Conservation (phyloP, 2,888 invertebrate species). For the Himalopsyche japonica region DNA sequence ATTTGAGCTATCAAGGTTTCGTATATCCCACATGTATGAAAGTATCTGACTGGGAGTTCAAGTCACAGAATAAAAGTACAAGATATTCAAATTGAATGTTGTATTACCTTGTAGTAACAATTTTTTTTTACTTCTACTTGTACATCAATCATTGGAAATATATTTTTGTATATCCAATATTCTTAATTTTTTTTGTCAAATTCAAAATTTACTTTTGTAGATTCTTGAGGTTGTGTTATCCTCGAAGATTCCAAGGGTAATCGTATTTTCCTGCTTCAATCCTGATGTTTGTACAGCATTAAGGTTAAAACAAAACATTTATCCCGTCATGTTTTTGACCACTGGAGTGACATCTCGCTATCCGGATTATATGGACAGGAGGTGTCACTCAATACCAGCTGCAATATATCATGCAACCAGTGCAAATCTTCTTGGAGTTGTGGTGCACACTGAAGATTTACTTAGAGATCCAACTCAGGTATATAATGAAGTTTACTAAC, state of each 20-base stretch:
- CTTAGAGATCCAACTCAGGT: slow-evolving; percentile 81
- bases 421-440: slow-evolving; percentile 84
- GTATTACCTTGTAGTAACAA: too few relatives aligned
- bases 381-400: slow-evolving; percentile 78
- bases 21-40: too few relatives aligned
- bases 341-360: slow-evolving; percentile 62
- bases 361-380: slow-evolving; percentile 79
- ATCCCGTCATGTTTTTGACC: slow-evolving; percentile 94
- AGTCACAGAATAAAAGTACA: too few relatives aligned
- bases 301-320: slow-evolving; percentile 92
- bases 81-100: too few relatives aligned
- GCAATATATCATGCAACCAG: slow-evolving; percentile 83
- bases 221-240: slow-evolving; percentile 82
- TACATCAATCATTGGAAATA: not conserved
- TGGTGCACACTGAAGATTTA: slow-evolving; percentile 91
- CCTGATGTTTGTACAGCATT: slow-evolving; percentile 95
- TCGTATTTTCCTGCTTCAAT: slow-evolving; percentile 94
- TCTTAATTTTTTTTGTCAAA: slow-evolving; percentile 8
- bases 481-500: slow-evolving; percentile 23
- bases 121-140: too few relatives aligned
- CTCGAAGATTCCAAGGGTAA: slow-evolving; percentile 76
- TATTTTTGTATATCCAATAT: not conserved
- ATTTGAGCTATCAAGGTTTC: too few relatives aligned
- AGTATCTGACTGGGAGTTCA: too few relatives aligned
- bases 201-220: slow-evolving; percentile 45